Evolutionary conservation across 2,888 invertebrate genomes (phyloP), one percentile per base, ranked within the genome.

Genomic region (Coenonympha arcania): DNA sequence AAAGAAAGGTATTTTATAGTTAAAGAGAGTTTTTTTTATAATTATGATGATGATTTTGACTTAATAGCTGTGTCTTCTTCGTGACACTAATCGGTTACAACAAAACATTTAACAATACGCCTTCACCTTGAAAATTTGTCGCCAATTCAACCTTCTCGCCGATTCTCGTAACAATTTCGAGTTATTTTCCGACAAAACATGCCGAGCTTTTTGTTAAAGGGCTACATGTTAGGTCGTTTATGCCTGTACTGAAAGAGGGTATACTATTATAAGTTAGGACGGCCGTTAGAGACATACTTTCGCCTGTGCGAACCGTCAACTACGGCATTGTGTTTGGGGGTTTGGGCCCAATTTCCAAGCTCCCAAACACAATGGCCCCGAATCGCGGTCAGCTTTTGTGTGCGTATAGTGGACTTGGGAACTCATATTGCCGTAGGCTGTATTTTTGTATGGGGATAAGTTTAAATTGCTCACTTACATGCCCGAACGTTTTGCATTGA

Each of bases 341-440:
- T 31, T 43, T 22, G 42, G 20, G 22, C 42, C 42, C 42, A 43
- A 43, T 43, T 43, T 31, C 9, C n/a, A n/a, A n/a, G n/a, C n/a
- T n/a, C n/a, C n/a, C n/a, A n/a, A 43, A 19, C 33, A 31, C 31
- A 43, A 43, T 31, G 15, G 42, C 15, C 42, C 30, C 9, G 42
- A 15, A 43, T 33, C 31, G 42, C 42, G 42, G 42, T 43, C 42
- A 31, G 30, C 42, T 20, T 43, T 43, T 43, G 42, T 43, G 42
- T 31, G 13, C 11, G 31, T 31, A 43, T 31, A 33, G 42, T 19
- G 42, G 20, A 43, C 31, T 43, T 43, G 20, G 20, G 9, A 43
- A 43, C 42, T 43, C 22, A 43, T 43, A 43, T 43, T 43, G 31
- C 31, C 13, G 42, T 9, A 15, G 13, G 20, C 15, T 22, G 19